These are phyloP conservation scores for Crypturellus tataupa DNA, from an alignment of 2,797 vertebrate genomes.

Conservation along the genomic window DNA sequence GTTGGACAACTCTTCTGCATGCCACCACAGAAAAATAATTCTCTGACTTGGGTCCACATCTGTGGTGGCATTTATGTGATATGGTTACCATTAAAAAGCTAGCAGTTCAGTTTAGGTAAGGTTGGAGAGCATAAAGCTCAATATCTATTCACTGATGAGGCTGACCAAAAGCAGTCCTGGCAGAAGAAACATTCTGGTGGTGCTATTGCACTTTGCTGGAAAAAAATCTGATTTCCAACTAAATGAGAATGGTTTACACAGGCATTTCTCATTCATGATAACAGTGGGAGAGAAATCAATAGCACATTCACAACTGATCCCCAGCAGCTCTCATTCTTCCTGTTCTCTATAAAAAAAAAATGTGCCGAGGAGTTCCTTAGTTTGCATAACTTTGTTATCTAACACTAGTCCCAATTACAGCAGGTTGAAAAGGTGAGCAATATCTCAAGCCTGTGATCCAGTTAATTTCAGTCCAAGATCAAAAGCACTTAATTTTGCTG, in stretches of 20 bases:
- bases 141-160: not conserved
- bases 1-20: accelerated
- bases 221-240: constrained; percentile 21
- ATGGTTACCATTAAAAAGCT: not conserved
- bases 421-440: not conserved
- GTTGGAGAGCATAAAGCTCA: not conserved
- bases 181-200: constrained; percentile 13
- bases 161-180: not conserved
- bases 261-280: constrained; percentile 57
- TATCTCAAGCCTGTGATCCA: not conserved
- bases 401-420: not conserved
- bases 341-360: not conserved
- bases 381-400: constrained; percentile 34
- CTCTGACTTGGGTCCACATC: not conserved
- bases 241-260: constrained; percentile 42
- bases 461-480: not conserved
- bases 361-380: not conserved
- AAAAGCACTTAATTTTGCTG: not conserved
- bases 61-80: not conserved
- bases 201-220: constrained; percentile 60
- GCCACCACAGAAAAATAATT: not conserved
- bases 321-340: constrained; percentile 12
- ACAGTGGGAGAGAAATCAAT: constrained; percentile 65
- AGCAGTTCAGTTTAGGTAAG: not conserved
- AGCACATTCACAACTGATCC: constrained; percentile 39